These are phyloP conservation scores for Sipha maydis DNA, from an alignment of 2,888 invertebrate genomes.

Conservation along the genomic window DNA sequence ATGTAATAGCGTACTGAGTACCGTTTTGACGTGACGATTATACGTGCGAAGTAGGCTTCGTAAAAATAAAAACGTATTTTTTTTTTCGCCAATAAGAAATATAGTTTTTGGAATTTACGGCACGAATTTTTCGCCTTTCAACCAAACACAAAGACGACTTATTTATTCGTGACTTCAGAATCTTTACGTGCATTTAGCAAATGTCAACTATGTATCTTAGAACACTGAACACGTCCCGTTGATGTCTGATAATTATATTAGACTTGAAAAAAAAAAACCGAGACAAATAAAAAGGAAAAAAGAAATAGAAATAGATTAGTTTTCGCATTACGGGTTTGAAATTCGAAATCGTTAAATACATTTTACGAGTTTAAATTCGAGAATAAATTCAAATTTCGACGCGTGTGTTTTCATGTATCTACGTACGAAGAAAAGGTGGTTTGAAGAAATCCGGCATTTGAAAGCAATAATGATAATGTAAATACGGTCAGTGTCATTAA, in stretches of 20 bases:
- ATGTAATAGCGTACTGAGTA: too few species aligned
- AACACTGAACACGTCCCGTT: conserved; percentile 36
- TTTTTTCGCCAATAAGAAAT: not conserved
- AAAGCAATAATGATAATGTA: not conserved
- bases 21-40: too few species aligned
- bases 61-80: not conserved
- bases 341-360: conserved; percentile 6
- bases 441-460: not conserved
- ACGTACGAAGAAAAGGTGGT: not conserved
- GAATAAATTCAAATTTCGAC: not conserved
- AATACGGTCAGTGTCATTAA: not conserved
- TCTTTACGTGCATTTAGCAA: conserved; percentile 34
- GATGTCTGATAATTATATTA: conserved; percentile 55
- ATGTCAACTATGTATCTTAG: conserved; percentile 30
- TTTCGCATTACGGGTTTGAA: not conserved
- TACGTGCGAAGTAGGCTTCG: too few species aligned
- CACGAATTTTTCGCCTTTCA: conserved; percentile 33
- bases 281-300: conserved; percentile 3
- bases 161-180: conserved; percentile 10
- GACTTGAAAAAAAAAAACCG: conserved; percentile 6
- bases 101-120: conserved; percentile 31
- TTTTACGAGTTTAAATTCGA: not conserved
- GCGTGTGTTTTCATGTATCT: not conserved
- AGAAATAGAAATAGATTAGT: conserved; percentile 17
- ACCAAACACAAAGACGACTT: conserved; percentile 34